These are phyloP conservation scores for Drosophila prostipennis DNA, from an alignment of 2,888 invertebrate genomes.

Conservation along the genomic window DNA sequence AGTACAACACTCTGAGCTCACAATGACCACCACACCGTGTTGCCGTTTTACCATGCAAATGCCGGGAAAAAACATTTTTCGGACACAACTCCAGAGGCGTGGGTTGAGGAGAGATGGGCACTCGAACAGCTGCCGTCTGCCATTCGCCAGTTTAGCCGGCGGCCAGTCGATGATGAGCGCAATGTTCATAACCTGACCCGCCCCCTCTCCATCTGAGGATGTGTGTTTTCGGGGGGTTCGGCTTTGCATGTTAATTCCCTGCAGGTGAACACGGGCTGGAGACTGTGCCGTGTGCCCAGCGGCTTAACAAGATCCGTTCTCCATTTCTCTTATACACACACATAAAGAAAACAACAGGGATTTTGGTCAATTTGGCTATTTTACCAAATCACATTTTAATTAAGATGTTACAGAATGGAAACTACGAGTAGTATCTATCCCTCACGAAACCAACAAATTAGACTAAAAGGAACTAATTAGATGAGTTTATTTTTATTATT, in stretches of 20 bases:
- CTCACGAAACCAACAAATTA: too few species aligned
- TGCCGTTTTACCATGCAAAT: conserved; percentile 69
- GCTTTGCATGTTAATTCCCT: conserved; percentile 73
- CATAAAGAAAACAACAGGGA: not conserved
- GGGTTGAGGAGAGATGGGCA: conserved; percentile 24
- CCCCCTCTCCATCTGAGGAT: conserved; percentile 8
- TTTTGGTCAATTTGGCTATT: conserved; percentile 1
- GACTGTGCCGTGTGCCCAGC: conserved; percentile 34
- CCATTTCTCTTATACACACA: conserved; percentile 22
- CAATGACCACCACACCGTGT: conserved; percentile 49
- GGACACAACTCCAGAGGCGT: conserved; percentile 61
- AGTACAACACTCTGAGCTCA: conserved; percentile 58
- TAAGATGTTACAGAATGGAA: not conserved
- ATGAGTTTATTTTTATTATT: not conserved
- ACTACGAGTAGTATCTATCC: not conserved
- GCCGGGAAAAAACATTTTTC: conserved; percentile 68
- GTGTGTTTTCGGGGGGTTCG: conserved; percentile 18
- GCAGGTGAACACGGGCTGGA: conserved; percentile 54
- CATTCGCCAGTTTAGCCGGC: conserved; percentile 46
- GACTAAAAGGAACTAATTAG: not conserved
- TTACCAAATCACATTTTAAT: not conserved
- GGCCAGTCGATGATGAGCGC: conserved; percentile 50
- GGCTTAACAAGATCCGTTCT: conserved; percentile 39
- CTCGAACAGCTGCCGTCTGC: conserved; percentile 42
- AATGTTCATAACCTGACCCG: conserved; percentile 46